Evolutionary conservation across 2,113 vertebrate species (phyloP).

Genomic region (Chionis minor): DNA sequence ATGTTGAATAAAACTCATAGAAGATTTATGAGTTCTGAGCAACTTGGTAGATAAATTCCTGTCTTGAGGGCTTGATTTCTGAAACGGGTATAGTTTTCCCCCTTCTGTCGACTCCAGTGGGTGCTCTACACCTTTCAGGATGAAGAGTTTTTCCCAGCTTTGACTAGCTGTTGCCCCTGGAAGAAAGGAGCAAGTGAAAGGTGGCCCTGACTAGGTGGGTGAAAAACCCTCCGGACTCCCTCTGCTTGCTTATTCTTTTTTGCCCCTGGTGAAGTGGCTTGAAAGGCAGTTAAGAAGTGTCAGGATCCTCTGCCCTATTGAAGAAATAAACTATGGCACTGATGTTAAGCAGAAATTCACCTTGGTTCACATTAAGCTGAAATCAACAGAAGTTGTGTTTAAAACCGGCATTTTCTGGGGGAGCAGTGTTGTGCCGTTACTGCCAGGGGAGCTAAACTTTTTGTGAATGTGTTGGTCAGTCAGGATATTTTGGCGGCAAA

Average conservation of each 20-base stretch:
- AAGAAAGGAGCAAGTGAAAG: slow-evolving; percentile 62
- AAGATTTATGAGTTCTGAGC: neutral
- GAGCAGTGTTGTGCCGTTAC: neutral
- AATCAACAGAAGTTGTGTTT: neutral
- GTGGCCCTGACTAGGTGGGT: slow-evolving; percentile 41
- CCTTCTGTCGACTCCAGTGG: slow-evolving; percentile 59
- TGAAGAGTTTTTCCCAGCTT: slow-evolving; percentile 55
- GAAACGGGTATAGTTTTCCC: neutral
- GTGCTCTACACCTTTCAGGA: slow-evolving; percentile 56
- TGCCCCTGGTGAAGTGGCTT: neutral
- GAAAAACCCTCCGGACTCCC: slow-evolving; percentile 22
- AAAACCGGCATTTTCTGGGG: neutral
- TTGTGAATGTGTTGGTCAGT: neutral
- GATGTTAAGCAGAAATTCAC: neutral
- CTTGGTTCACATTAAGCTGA: neutral
- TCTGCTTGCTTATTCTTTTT: neutral
- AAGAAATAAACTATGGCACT: neutral
- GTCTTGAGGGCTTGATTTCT: neutral
- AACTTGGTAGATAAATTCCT: neutral
- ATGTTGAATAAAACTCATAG: neutral
- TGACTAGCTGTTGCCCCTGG: slow-evolving; percentile 26
- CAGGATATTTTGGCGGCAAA: neutral
- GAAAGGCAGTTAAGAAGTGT: neutral
- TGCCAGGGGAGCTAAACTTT: neutral
- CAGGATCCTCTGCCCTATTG: neutral